These are phyloP conservation scores for Anhinga rufa DNA, from an alignment of 2,113 vertebrate species.

Conservation along the genomic window DNA sequence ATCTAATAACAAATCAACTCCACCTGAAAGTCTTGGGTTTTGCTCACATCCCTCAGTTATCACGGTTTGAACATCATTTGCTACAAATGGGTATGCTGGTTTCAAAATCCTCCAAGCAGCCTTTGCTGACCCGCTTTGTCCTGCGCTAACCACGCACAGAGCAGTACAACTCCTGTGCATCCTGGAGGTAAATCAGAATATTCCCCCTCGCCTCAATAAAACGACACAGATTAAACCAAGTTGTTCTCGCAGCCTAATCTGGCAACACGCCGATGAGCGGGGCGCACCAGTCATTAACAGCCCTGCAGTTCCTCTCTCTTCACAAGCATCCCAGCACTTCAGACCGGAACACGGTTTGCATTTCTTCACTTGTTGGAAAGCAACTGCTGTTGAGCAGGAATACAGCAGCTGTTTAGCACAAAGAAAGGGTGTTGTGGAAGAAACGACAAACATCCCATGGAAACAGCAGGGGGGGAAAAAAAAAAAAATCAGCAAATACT, in stretches of 20 bases:
- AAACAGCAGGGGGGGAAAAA: not conserved
- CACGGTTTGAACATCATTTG: not conserved
- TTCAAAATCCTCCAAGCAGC: not conserved
- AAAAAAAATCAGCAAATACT: not conserved
- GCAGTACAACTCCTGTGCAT: not conserved
- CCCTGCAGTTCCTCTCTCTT: not conserved
- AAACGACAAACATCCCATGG: not conserved
- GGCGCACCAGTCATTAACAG: not conserved
- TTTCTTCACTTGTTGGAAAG: not conserved
- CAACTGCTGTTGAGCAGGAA: not conserved
- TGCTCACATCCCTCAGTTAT: not conserved
- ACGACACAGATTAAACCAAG: not conserved
- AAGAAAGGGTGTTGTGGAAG: not conserved
- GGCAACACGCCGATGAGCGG: accelerated
- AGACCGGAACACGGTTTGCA: not conserved
- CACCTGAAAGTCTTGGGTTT: not conserved
- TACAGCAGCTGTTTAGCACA: not conserved
- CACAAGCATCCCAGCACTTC: not conserved
- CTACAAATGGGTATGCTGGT: not conserved
- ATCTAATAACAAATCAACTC: not conserved
- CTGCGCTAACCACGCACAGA: not conserved
- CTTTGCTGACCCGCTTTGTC: not conserved
- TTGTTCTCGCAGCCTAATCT: not conserved
- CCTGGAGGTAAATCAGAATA: not conserved
- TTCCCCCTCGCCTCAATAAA: not conserved